Percentiles rank a stretch among this genome's conserved stretches.
These are phyloP conservation scores for Leistus spinibarbis DNA, from an alignment of 2,888 invertebrate genomes.

Conservation along the genomic window DNA sequence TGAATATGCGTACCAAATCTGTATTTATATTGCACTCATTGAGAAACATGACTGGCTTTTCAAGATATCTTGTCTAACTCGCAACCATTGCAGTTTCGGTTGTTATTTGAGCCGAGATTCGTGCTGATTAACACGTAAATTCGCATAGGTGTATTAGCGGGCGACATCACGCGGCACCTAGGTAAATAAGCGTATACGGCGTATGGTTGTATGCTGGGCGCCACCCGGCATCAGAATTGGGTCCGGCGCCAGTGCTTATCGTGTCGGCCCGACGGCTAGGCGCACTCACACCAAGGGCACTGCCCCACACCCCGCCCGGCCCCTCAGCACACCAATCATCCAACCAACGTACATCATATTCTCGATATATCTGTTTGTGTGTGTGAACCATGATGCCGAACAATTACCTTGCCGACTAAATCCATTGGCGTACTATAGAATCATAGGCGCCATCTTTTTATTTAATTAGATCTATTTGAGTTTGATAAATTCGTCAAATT, in stretches of 20 bases:
- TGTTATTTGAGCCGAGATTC: too few relatives aligned
- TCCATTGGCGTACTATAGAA: not conserved
- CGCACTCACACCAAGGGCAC: conserved; percentile 21
- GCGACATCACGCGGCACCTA: not conserved
- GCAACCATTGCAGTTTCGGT: too few relatives aligned
- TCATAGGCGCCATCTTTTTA: not conserved
- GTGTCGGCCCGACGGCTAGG: conserved; percentile 1
- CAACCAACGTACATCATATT: not conserved
- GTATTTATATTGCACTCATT: too few relatives aligned
- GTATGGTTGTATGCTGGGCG: not conserved
- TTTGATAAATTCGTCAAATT: not conserved
- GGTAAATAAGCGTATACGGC: not conserved
- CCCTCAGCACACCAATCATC: not conserved
- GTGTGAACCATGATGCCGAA: not conserved
- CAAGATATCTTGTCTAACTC: not conserved
- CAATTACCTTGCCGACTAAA: conserved; percentile 8
- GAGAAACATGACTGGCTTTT: too few relatives aligned
- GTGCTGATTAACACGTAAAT: not conserved
- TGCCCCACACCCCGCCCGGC: not conserved
- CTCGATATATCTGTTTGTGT: not conserved
- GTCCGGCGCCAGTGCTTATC: conserved; percentile 20
- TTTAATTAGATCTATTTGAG: not conserved
- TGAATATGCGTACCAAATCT: too few relatives aligned
- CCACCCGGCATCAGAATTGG: conserved; percentile 3
- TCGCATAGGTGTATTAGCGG: not conserved